Evolutionary conservation across 1,140 invertebrate species (phyloP).

Genomic region (Pseudomyrmex dendroicus): DNA sequence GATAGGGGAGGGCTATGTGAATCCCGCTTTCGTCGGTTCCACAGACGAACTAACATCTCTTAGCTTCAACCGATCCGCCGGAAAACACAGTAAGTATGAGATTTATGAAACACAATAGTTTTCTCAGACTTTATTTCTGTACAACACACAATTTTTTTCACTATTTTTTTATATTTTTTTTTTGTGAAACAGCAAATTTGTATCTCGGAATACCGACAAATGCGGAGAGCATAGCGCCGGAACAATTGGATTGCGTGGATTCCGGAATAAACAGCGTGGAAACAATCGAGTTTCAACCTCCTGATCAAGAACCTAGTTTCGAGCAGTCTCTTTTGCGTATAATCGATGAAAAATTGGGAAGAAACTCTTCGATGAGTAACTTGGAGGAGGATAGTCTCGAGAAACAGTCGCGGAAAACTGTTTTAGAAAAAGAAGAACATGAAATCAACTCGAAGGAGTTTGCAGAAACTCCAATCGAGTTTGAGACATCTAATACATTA

Average conservation of each 20-base stretch:
- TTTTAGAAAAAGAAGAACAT: conserved; percentile 19
- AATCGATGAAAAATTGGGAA: conserved; percentile 83
- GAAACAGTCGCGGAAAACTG: conserved; percentile 23
- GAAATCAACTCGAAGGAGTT: conserved; percentile 21
- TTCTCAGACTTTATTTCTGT: not conserved
- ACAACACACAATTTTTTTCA: not conserved
- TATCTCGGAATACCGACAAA: conserved; percentile 54
- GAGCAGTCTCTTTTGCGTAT: conserved; percentile 83
- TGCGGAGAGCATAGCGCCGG: conserved; percentile 62
- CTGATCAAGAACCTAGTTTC: conserved; percentile 79
- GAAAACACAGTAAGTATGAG: conserved; percentile 47
- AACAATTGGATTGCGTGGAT: conserved; percentile 80
- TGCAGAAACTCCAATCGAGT: conserved; percentile 39
- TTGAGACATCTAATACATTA: not conserved
- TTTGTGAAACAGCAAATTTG: not conserved
- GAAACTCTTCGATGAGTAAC: conserved; percentile 73
- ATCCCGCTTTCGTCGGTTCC: conserved; percentile 78
- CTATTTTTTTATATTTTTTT: not conserved
- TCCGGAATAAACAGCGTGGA: conserved; percentile 84
- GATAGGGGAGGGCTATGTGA: conserved; percentile 76
- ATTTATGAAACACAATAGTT: conserved; percentile 24
- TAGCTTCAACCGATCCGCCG: conserved; percentile 70
- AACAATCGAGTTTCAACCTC: conserved; percentile 80
- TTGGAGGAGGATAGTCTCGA: conserved; percentile 73
- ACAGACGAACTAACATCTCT: conserved; percentile 77